phyloP scores from a whole-genome alignment of 2,113 vertebrate species.

The Ammodytes dubius region DNA sequence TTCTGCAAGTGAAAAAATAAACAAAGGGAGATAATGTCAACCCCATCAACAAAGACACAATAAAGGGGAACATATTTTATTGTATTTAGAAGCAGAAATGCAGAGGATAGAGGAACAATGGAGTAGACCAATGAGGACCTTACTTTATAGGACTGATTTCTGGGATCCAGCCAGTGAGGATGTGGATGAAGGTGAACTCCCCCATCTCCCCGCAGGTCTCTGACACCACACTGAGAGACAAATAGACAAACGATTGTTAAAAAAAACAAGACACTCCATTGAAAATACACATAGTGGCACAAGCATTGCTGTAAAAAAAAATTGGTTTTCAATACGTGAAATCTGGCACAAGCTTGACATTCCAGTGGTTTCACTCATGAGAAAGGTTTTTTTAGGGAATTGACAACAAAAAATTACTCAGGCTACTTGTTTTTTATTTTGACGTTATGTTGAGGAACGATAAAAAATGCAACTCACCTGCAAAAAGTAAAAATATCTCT shows the following conservation, averaged over 20 bases:
- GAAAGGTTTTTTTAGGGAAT: background rate
- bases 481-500: no score
- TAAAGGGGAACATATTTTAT: background rate
- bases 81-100: background rate
- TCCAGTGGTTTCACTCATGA: background rate
- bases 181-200: slow-evolving; percentile 90
- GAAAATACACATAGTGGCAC: background rate
- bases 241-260: slow-evolving; percentile 8
- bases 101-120: background rate
- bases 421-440: background rate
- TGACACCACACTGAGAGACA: slow-evolving; percentile 61
- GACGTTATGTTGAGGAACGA: background rate
- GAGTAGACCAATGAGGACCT: slow-evolving; percentile 44
- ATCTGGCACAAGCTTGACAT: background rate
- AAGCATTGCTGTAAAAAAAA: background rate
- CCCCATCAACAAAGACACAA: background rate
- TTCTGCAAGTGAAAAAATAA: background rate
- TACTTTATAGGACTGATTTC: slow-evolving; percentile 91
- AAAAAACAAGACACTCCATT: background rate
- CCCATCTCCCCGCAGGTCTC: slow-evolving; percentile 84
- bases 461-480: background rate
- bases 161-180: slow-evolving; percentile 93
- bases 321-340: slow-evolving; percentile 8
- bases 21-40: background rate
- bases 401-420: slow-evolving; percentile 1